phyloP scores from a whole-genome alignment of 1,140 invertebrate genomes.

The Saxidomus purpurata region DNA sequence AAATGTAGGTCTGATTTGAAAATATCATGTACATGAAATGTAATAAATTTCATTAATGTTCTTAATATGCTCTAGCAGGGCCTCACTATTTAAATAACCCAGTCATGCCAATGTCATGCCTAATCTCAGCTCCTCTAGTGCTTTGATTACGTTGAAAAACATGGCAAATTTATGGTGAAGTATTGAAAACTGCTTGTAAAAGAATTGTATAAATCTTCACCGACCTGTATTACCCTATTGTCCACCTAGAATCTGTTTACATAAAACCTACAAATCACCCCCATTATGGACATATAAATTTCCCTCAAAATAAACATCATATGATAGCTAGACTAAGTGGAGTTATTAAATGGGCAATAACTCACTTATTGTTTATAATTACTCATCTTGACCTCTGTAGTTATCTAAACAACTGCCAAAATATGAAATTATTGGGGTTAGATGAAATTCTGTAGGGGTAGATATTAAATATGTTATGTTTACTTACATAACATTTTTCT shows the following conservation, averaged over 20 bases:
- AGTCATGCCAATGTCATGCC: neutral
- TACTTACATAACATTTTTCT: constrained; percentile 21
- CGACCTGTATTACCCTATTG: neutral
- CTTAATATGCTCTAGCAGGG: neutral
- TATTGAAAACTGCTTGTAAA: constrained; percentile 22
- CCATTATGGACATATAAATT: constrained; percentile 51
- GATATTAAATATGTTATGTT: constrained; percentile 25
- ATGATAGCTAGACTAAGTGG: neutral
- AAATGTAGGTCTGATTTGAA: too few relatives aligned
- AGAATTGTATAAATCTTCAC: constrained; percentile 1
- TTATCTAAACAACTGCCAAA: constrained; percentile 21
- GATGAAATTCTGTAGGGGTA: too few relatives aligned
- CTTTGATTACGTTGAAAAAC: constrained; percentile 30
- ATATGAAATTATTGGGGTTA: constrained; percentile 23
- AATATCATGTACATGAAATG: too few relatives aligned
- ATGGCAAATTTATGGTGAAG: neutral
- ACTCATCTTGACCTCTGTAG: constrained; percentile 18
- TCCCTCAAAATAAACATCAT: constrained; percentile 45
- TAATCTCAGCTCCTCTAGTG: neutral
- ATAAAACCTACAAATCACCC: constrained; percentile 28
- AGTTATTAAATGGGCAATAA: neutral
- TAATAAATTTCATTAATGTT: too few relatives aligned
- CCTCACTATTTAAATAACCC: neutral
- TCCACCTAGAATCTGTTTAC: constrained; percentile 20
- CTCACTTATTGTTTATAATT: constrained; percentile 12